Evolutionary conservation across 2,797 vertebrate species (phyloP).

Genomic region (Leucoraja ocellata): DNA sequence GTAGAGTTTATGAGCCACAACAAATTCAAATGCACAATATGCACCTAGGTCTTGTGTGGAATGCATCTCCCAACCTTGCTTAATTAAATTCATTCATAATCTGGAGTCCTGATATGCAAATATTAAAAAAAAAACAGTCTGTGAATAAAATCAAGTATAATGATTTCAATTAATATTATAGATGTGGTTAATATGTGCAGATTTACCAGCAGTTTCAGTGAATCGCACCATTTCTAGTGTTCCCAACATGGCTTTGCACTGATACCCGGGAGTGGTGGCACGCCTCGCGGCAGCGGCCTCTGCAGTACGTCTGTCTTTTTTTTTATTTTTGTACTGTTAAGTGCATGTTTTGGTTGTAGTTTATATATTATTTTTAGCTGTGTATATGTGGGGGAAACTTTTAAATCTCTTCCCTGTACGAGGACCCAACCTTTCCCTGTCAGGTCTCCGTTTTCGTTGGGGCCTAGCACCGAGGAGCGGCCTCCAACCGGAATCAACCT

Average conservation of each 20-base stretch:
- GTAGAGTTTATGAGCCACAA: not conserved
- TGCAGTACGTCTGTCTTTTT: too few relatives aligned
- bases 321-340: too few relatives aligned
- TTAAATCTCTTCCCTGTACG: too few relatives aligned
- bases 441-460: too few relatives aligned
- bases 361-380: too few relatives aligned
- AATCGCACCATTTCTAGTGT: not conserved
- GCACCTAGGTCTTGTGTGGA: not conserved
- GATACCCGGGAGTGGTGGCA: too few relatives aligned
- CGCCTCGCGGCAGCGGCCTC: too few relatives aligned
- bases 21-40: conserved; percentile 1
- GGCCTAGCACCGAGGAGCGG: too few relatives aligned
- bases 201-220: not conserved
- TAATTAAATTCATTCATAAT: conserved; percentile 30
- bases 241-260: not conserved
- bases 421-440: too few relatives aligned
- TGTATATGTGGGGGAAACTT: too few relatives aligned
- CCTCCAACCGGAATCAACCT: too few relatives aligned
- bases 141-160: not conserved
- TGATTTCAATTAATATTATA: not conserved
- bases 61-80: not conserved
- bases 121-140: not conserved
- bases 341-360: too few relatives aligned
- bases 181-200: not conserved
- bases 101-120: not conserved